Conservation (phyloP, 2,888 invertebrate species). For the Andrena fulva region DNA sequence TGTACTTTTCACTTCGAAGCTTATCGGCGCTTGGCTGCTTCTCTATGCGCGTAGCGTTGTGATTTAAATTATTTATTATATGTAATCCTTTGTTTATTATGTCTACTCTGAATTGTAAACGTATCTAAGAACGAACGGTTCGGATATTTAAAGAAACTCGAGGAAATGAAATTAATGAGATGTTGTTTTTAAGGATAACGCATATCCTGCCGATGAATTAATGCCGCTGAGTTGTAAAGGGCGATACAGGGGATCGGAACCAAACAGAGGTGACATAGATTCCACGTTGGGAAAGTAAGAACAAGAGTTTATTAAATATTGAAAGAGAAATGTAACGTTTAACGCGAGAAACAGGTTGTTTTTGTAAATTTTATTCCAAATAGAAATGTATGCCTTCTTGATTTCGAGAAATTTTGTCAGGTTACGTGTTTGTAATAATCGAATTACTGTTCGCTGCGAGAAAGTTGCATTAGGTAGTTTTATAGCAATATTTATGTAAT, state of each 20-base stretch:
- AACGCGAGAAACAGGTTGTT: neutral
- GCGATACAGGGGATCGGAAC: slow-evolving; percentile 94
- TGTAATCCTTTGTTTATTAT: neutral
- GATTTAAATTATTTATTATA: neutral
- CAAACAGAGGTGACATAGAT: slow-evolving; percentile 97
- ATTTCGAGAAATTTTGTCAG: neutral
- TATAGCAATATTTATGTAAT: slow-evolving; percentile 20
- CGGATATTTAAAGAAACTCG: neutral
- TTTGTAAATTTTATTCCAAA: slow-evolving; percentile 24
- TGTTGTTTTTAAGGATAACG: slow-evolving; percentile 88
- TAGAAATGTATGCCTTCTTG: neutral
- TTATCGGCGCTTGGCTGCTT: neutral
- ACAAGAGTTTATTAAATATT: slow-evolving; percentile 11
- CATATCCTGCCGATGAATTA: slow-evolving; percentile 99
- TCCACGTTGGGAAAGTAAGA: slow-evolving; percentile 98
- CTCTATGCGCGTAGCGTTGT: neutral
- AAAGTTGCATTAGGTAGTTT: neutral
- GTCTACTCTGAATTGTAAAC: neutral
- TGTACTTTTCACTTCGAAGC: neutral
- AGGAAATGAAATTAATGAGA: slow-evolving; percentile 3
- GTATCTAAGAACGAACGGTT: neutral
- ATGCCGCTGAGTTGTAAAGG: slow-evolving; percentile 99
- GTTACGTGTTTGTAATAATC: neutral
- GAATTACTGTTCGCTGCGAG: neutral
- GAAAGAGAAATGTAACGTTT: neutral